Percentiles rank a stretch among this genome's conserved stretches.
phyloP scores from a whole-genome alignment of 1,140 invertebrate genomes.

The Maniola jurtina region DNA sequence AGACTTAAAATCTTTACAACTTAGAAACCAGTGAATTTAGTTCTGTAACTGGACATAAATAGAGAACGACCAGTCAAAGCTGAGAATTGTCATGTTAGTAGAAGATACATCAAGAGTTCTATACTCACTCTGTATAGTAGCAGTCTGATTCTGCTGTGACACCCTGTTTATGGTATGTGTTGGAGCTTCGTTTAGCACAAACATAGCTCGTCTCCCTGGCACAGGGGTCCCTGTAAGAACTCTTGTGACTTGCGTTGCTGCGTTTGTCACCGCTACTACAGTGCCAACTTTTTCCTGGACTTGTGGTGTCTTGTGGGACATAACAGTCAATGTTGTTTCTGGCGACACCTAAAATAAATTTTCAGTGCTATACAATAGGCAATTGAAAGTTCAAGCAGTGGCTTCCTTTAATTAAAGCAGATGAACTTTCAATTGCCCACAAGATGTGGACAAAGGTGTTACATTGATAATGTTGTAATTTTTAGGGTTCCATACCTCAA shows the following conservation, averaged over 20 bases:
- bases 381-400: too few relatives aligned
- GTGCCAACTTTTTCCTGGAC: constrained; percentile 74
- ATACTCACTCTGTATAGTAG: constrained; percentile 70
- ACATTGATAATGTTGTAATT: too few relatives aligned
- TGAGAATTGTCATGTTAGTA: too few relatives aligned
- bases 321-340: constrained; percentile 75
- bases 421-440: too few relatives aligned
- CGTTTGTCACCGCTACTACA: constrained; percentile 64
- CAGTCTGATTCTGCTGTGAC: constrained; percentile 72
- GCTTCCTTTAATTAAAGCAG: too few relatives aligned
- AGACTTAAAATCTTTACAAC: too few relatives aligned
- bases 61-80: too few relatives aligned
- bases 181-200: constrained; percentile 73
- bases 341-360: constrained; percentile 56
- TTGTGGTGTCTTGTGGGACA: constrained; percentile 74
- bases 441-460: too few relatives aligned
- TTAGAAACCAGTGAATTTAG: too few relatives aligned
- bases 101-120: too few relatives aligned
- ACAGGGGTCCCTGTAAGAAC: constrained; percentile 64
- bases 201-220: constrained; percentile 64
- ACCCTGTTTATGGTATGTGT: constrained; percentile 67
- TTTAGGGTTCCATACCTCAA: too few relatives aligned
- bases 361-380: not conserved
- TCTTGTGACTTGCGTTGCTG: constrained; percentile 63
- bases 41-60: too few relatives aligned